Base-by-base conservation (phyloP, 2,113 vertebrate genomes). In the Sceloporus undulatus region DNA sequence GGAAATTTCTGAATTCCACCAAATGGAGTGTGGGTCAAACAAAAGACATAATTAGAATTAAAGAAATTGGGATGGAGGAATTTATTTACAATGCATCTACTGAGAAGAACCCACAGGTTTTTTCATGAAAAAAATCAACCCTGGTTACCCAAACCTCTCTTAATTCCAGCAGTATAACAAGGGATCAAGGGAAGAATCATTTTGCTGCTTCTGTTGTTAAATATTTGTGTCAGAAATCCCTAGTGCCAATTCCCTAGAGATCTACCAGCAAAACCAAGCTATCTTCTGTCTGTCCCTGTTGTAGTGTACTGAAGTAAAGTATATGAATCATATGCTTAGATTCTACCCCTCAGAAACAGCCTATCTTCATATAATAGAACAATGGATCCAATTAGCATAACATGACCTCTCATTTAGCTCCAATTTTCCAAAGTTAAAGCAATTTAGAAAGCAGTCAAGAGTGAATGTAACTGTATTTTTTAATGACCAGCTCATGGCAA, bases 361-460 rank as follows among this genome's bases (percentile, higher is more conserved):
- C 73, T 82, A 83, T 48, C 14, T 48, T 91, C 2, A 80, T 82
- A 92, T 94, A 91, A 78, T 85, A 74, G 74, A 89, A 92, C 89
- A 42, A 75, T 87, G 89, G 92, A 93, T 92, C 93, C 79, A 93
- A 91, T 95, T 93, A 94, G 77, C 74, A 87, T 85, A 92, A 93
- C 90, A 85, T 92, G 93, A 93, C 92, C 91, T 83, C 74, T 91
- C 76, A 91, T 94, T 94, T 91, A 90, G 83, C 27, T 88, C 89
- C 92, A 92, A 94, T 93, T 95, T 92, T 90, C 89, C 18, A 86
- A 92, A 87, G 90, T 93, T 93, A 90, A 76, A 90, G 91, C 87
- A 90, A 89, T 94, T 91, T 90, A 92, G 66, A 90, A 88, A 75
- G 86, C 91, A 87, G 87, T 84, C 88, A 85, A 91, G 79, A 91